Evolutionary conservation across 2,797 vertebrate species (phyloP).

Genomic region (Rhinophrynus dorsalis): DNA sequence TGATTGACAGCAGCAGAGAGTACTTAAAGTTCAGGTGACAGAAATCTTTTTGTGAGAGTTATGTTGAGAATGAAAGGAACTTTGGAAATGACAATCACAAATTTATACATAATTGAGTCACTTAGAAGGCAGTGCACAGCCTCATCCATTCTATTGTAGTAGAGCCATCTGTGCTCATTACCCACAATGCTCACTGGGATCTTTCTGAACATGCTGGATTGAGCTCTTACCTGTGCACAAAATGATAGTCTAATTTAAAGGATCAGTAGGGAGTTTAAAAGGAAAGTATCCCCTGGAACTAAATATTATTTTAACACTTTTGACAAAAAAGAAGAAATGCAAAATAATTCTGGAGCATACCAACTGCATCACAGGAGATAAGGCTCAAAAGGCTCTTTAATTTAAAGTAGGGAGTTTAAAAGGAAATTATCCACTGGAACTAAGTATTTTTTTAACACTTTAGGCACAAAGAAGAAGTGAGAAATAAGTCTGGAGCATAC

Average conservation of each 20-base stretch:
- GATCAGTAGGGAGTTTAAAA: no score
- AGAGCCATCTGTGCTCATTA: conserved; percentile 27
- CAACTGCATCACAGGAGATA: no score
- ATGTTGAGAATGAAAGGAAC: conserved; percentile 37
- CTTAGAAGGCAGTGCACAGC: conserved; percentile 24
- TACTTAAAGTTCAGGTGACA: conserved; percentile 49
- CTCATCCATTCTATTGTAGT: conserved; percentile 24
- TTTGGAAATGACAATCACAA: conserved; percentile 46
- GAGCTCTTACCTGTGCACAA: not conserved
- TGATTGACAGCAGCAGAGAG: conserved; percentile 42
- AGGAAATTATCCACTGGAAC: no score
- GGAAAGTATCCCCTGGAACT: no score
- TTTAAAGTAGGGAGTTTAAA: no score
- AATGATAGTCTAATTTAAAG: not conserved
- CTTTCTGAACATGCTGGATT: not conserved
- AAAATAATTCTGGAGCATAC: no score
- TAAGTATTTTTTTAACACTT: no score
- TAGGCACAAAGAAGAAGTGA: no score
- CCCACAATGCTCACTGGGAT: conserved; percentile 21
- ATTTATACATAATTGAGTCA: conserved; percentile 41
- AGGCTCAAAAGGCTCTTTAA: no score
- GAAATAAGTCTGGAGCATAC: no score
- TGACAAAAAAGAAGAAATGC: no score
- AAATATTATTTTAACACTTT: no score
- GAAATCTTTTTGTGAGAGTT: conserved; percentile 44